A percentile compares a stretch with the other conserved stretches of the same genome.
Conservation (phyloP, 2,113 vertebrate species). For the Agelaius tricolor region DNA sequence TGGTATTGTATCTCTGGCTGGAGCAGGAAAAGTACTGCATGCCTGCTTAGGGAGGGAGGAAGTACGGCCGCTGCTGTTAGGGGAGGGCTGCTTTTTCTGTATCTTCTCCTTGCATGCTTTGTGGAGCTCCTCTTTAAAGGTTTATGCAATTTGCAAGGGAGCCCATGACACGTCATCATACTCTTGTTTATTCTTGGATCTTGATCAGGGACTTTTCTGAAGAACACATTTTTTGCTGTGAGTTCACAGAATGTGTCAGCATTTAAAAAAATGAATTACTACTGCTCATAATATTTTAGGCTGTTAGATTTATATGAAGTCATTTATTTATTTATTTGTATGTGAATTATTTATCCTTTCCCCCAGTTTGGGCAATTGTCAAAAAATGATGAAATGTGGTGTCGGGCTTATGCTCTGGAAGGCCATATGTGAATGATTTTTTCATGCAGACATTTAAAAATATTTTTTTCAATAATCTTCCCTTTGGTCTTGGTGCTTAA, state of each 20-base stretch:
- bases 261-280: constrained; percentile 60
- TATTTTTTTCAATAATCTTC: not conserved
- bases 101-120: constrained; percentile 26
- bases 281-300: constrained; percentile 52
- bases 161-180: constrained; percentile 52
- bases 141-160: constrained; percentile 62
- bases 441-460: not conserved
- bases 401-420: not conserved
- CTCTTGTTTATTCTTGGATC: constrained; percentile 68
- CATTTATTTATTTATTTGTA: constrained; percentile 56
- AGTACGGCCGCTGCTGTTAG: not conserved
- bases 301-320: constrained; percentile 54
- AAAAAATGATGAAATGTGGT: not conserved
- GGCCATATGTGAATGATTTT: not conserved
- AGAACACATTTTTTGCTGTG: constrained; percentile 70
- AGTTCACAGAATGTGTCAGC: constrained; percentile 74
- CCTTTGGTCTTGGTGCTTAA: not conserved
- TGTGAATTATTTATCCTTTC: constrained; percentile 24
- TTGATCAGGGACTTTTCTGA: constrained; percentile 69
- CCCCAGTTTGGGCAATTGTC: not conserved
- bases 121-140: constrained; percentile 44
- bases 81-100: not conserved
- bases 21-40: constrained; percentile 47
- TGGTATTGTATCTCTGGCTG: not conserved
- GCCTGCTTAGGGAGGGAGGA: constrained; percentile 20